Conservation (phyloP, 2,888 invertebrate species). For the Drosophila quinaria region DNA sequence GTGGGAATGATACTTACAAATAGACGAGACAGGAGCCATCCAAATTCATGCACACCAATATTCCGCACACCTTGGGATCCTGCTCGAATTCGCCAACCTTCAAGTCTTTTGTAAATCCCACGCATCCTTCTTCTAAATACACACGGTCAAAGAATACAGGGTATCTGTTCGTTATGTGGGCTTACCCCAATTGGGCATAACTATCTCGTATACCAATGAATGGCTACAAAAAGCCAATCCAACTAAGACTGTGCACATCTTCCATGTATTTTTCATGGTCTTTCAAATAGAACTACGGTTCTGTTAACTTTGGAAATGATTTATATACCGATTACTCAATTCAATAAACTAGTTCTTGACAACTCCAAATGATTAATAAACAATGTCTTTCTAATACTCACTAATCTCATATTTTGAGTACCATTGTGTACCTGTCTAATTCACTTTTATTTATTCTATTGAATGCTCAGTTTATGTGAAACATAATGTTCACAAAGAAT, state of each 20-base stretch:
- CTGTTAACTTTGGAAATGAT: not conserved
- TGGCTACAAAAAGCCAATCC: not conserved
- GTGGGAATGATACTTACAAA: conserved; percentile 31
- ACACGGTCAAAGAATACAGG: not conserved
- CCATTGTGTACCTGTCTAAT: conserved; percentile 6
- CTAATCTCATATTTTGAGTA: not conserved
- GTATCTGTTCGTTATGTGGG: not conserved
- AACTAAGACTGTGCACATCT: conserved; percentile 6
- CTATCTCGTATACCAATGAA: conserved; percentile 12
- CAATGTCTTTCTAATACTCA: not conserved
- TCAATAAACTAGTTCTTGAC: not conserved
- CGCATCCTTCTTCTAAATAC: conserved; percentile 25
- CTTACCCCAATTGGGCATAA: not conserved
- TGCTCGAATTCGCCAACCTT: conserved; percentile 14
- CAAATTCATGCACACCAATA: conserved; percentile 25
- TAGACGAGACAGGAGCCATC: conserved; percentile 22
- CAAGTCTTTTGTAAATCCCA: not conserved
- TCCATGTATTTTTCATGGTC: conserved; percentile 9
- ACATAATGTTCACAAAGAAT: not conserved
- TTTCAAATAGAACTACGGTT: not conserved
- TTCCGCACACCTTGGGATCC: conserved; percentile 32
- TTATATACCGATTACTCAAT: conserved; percentile 32
- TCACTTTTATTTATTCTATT: not conserved
- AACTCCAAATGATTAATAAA: not conserved
- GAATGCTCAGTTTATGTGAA: not conserved